Percentiles rank a stretch among this genome's conserved stretches.
Conservation (phyloP, 2,888 invertebrate genomes). For the Machimus rusticus region DNA sequence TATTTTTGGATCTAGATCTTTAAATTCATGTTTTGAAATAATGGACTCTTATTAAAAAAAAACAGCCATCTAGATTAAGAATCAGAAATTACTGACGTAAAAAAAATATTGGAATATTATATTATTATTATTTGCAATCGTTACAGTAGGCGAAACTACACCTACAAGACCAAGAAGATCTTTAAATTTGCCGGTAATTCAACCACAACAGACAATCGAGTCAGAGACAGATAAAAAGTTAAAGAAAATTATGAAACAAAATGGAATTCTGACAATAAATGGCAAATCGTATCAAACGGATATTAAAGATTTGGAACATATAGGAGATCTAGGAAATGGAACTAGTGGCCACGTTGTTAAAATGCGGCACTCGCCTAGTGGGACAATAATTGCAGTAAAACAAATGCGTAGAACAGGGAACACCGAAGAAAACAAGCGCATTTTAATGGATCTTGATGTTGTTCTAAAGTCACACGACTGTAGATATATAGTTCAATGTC, state of each 20-base stretch:
- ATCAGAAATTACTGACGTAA: too few species aligned
- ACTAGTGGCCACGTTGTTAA: slow-evolving; percentile 98
- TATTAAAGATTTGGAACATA: slow-evolving; percentile 82
- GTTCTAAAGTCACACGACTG: slow-evolving; percentile 98
- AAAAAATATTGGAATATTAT: too few species aligned
- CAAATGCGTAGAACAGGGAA: slow-evolving; percentile 98
- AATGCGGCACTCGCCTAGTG: slow-evolving; percentile 89
- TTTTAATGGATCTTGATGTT: slow-evolving; percentile 98
- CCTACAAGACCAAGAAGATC: slow-evolving; percentile 66
- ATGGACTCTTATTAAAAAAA: too few species aligned
- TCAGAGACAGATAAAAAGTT: slow-evolving; percentile 83
- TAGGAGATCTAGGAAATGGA: slow-evolving; percentile 91
- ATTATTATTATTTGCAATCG: not conserved
- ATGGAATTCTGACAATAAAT: slow-evolving; percentile 86
- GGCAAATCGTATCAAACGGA: slow-evolving; percentile 80
- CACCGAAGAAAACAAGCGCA: slow-evolving; percentile 95
- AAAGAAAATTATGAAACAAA: slow-evolving; percentile 92
- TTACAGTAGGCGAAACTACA: slow-evolving; percentile 61
- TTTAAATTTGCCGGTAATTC: slow-evolving; percentile 67
- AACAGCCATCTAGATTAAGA: too few species aligned
- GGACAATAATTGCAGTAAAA: slow-evolving; percentile 92
- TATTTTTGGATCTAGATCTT: too few species aligned
- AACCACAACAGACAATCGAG: slow-evolving; percentile 68
- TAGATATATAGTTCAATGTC: slow-evolving; percentile 94
- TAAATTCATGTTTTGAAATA: too few species aligned